These are phyloP conservation scores for Salvelinus fontinalis DNA, from an alignment of 2,113 vertebrate genomes.

Conservation along the genomic window DNA sequence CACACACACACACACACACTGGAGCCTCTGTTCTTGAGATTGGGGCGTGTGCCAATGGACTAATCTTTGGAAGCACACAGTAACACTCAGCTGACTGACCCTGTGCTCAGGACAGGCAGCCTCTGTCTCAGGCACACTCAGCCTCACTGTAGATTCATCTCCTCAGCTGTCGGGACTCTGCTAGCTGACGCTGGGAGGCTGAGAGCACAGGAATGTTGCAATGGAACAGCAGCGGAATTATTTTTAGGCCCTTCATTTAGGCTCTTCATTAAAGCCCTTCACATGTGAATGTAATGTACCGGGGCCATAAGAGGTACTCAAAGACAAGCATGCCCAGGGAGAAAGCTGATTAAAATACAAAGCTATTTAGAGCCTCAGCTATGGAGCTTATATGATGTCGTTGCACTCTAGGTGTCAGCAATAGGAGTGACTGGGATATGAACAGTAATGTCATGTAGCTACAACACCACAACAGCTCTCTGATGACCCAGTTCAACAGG, in stretches of 20 bases:
- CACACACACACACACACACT: conserved; percentile 20
- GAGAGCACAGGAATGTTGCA: not conserved
- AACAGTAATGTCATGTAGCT: not conserved
- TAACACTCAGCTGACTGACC: conserved; percentile 31
- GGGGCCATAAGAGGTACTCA: conserved; percentile 25
- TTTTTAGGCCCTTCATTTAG: not conserved
- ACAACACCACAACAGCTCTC: not conserved
- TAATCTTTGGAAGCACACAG: conserved; percentile 22
- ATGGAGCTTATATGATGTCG: not conserved
- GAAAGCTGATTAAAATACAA: conserved; percentile 29
- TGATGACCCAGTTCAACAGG: not conserved
- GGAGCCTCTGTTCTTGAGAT: conserved; percentile 42
- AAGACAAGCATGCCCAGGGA: conserved; percentile 1
- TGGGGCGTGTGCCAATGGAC: conserved; percentile 26
- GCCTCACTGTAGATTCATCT: not conserved
- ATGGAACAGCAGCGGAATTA: not conserved
- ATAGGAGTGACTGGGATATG: not conserved
- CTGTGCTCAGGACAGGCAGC: conserved; percentile 9
- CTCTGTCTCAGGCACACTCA: not conserved
- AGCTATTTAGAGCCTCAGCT: conserved; percentile 1
- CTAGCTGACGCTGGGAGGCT: not conserved
- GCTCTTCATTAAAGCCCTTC: not conserved
- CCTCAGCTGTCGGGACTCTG: not conserved
- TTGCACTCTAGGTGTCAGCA: conserved; percentile 13
- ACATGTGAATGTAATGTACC: conserved; percentile 18